Conservation (phyloP, 2,797 vertebrate species). For the Moxostoma hubbsi region DNA sequence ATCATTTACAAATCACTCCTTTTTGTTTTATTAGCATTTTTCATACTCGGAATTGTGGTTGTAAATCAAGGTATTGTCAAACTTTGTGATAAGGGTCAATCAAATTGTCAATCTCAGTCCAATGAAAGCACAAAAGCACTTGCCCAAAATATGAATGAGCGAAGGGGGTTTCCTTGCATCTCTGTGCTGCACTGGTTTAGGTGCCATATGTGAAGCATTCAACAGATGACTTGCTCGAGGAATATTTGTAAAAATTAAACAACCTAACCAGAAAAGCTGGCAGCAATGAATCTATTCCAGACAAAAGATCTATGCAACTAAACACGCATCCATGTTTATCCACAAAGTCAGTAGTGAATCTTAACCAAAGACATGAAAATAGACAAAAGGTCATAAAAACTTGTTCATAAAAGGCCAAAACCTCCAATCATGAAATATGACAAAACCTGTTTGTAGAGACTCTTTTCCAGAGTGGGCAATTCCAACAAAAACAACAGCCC, state of each 20-base stretch:
- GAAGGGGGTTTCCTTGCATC: not conserved
- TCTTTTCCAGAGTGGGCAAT: not conserved
- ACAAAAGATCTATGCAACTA: not conserved
- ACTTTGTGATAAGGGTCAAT: too few relatives aligned
- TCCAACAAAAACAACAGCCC: not conserved
- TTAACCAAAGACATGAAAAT: not conserved
- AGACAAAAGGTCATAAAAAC: not conserved
- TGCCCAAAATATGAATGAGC: not conserved
- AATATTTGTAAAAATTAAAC: not conserved
- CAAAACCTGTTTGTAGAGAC: slow-evolving; percentile 29
- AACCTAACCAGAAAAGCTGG: not conserved
- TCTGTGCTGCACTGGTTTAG: not conserved
- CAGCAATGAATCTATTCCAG: not conserved
- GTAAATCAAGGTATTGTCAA: too few relatives aligned
- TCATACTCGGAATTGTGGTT: too few relatives aligned
- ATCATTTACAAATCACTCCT: too few relatives aligned
- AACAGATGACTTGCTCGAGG: slow-evolving; percentile 7
- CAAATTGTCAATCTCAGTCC: too few relatives aligned
- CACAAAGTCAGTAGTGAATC: not conserved
- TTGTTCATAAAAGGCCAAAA: not conserved
- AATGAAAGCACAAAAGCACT: not conserved
- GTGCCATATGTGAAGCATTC: not conserved
- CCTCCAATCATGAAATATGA: not conserved
- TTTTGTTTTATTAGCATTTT: too few relatives aligned
- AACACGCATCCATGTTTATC: not conserved